phyloP scores from a whole-genome alignment of 2,797 vertebrate genomes.

The Atherinosoma microstoma region DNA sequence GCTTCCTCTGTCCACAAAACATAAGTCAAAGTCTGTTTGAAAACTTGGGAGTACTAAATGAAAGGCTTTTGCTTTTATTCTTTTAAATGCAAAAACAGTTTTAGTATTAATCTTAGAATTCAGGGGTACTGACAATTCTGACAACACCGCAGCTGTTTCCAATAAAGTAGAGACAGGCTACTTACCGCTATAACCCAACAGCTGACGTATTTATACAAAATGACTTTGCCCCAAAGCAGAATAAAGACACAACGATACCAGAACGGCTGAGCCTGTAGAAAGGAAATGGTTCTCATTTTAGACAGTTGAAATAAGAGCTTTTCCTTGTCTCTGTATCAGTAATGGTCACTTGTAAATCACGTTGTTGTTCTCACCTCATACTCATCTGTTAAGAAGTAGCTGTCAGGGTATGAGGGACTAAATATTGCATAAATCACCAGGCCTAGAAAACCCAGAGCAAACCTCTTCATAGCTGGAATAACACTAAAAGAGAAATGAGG shows the following conservation, averaged over 20 bases:
- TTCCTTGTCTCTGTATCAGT: neutral
- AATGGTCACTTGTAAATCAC: neutral
- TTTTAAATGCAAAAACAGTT: no score
- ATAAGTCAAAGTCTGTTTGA: no score
- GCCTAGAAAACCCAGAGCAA: slow-evolving; percentile 90
- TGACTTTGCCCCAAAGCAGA: slow-evolving; percentile 93
- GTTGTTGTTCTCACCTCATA: slow-evolving; percentile 86
- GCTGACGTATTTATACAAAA: slow-evolving; percentile 96
- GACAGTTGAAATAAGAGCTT: neutral
- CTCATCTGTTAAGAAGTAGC: slow-evolving; percentile 90
- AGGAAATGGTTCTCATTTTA: slow-evolving; percentile 33
- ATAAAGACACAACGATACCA: slow-evolving; percentile 96
- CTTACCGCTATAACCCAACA: slow-evolving; percentile 98
- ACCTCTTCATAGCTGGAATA: slow-evolving; percentile 90
- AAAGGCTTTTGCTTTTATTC: no score
- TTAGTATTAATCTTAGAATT: no score
- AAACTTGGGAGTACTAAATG: no score
- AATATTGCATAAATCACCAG: slow-evolving; percentile 88
- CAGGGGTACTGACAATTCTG: neutral
- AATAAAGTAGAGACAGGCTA: slow-evolving; percentile 22
- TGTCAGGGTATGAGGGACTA: slow-evolving; percentile 87
- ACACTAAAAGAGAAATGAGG: slow-evolving; percentile 78
- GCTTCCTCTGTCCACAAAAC: no score
- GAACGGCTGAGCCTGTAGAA: slow-evolving; percentile 87
- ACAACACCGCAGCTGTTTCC: neutral